Base-by-base conservation (phyloP, 2,113 vertebrate genomes). In the Hiodon alosoides region DNA sequence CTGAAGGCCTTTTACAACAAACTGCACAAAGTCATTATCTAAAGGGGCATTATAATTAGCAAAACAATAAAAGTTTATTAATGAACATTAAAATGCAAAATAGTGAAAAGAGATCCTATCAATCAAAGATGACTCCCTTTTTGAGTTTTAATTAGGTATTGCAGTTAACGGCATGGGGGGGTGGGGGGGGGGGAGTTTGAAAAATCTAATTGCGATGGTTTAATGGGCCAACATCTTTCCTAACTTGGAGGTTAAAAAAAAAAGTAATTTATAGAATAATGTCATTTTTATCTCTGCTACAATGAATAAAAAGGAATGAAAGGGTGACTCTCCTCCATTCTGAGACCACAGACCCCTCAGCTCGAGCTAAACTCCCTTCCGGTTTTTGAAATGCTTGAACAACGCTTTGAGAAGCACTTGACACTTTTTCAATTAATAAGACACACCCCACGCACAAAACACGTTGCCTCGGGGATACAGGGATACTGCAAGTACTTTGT, bases 31-130 rank as follows among this genome's bases (percentile, higher is more conserved):
- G 83, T 89, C 88, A 90, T 94, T 92, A 89, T 90, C 86, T 86
- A 93, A 96, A 92, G 89, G 93, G 94, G 91, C 90, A 90, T 95
- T 95, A 93, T 96, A 95, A 98, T 98, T 96, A 96, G 95, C 94
- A 94, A 93, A 97, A 98, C 93, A 94, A 98, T 98, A 97, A 98
- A 98, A 97, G 94, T 97, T 97, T 97, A 98, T 98, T 97, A 97
- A 97, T 96, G 93, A 95, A 94, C 94, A 96, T 98, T 97, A 97
- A 98, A 98, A 95, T 95, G 93, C 94, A 96, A 95, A 94, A 94
- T 92, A 94, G 93, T 92, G 92, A 91, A 92, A 93, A 93, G 92
- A 93, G 92, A 92, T 91, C 83, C 93, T 91, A 96, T 95, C 93
- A 94, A 93, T 96, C 93, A 93, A 92, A 91, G 93, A 89, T 89